These are phyloP conservation scores for Operophtera brumata DNA, from an alignment of 2,888 invertebrate species.

Conservation along the genomic window DNA sequence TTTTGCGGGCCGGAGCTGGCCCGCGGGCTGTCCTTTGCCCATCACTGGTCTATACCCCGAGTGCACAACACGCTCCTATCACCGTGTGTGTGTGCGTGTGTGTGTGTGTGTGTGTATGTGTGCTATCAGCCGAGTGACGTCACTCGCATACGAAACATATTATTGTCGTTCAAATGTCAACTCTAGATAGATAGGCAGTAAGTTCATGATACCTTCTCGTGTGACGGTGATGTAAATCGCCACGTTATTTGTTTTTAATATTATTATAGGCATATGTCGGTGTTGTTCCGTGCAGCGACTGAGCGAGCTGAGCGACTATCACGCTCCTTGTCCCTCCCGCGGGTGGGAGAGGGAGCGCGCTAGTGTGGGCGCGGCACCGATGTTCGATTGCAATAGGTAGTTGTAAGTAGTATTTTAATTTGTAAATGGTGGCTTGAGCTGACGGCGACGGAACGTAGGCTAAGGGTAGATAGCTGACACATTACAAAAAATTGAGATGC, in stretches of 20 bases:
- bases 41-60: no score
- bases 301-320: no score
- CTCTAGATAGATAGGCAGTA: neutral
- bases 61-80: no score
- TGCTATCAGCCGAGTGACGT: neutral
- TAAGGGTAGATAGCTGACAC: constrained; percentile 39
- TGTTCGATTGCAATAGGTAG: constrained; percentile 51
- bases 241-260: constrained; percentile 53
- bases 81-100: no score
- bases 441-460: constrained; percentile 27
- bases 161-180: neutral
- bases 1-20: no score
- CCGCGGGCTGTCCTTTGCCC: no score
- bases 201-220: neutral
- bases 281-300: no score
- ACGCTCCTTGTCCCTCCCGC: no score
- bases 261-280: constrained; percentile 62
- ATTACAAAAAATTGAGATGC: constrained; percentile 42
- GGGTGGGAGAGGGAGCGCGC: no score
- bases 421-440: constrained; percentile 26
- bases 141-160: neutral
- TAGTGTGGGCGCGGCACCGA: no score
- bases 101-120: constrained; percentile 12
- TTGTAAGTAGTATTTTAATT: constrained; percentile 35
- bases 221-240: neutral